Evolutionary conservation across 1,140 invertebrate genomes (phyloP).

Genomic region (Neodiprion fabricii): DNA sequence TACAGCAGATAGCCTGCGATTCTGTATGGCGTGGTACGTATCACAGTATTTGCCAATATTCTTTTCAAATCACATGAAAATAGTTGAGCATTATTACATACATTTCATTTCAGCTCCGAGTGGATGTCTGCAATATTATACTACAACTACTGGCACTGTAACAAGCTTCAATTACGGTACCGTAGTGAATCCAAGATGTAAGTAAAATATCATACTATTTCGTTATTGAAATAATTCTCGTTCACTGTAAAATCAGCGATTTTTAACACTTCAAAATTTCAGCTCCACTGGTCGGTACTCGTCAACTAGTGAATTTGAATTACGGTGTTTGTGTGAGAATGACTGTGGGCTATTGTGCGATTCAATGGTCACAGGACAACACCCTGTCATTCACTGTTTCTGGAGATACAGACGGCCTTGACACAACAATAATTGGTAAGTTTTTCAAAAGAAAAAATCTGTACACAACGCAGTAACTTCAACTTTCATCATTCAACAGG

Average conservation of each 20-base stretch:
- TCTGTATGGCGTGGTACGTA: constrained; percentile 67
- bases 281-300: constrained; percentile 63
- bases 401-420: constrained; percentile 68
- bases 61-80: constrained; percentile 6
- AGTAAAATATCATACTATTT: constrained; percentile 10
- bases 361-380: constrained; percentile 68
- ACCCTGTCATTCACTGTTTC: constrained; percentile 74
- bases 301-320: constrained; percentile 75
- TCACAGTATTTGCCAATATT: not conserved
- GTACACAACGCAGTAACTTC: constrained; percentile 27
- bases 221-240: not conserved
- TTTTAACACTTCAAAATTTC: constrained; percentile 16
- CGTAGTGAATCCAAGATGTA: constrained; percentile 60
- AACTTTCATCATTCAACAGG: constrained; percentile 39
- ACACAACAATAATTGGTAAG: constrained; percentile 59
- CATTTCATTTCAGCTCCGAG: constrained; percentile 68
- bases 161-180: constrained; percentile 79
- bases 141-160: constrained; percentile 68
- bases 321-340: constrained; percentile 79
- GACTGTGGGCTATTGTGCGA: constrained; percentile 71
- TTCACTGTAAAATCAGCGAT: not conserved
- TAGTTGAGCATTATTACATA: constrained; percentile 2
- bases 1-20: constrained; percentile 76
- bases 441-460: not conserved
- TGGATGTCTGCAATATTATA: constrained; percentile 83